Evolutionary conservation across 2,888 invertebrate species (phyloP).

Genomic region (Anoncus sp.): DNA sequence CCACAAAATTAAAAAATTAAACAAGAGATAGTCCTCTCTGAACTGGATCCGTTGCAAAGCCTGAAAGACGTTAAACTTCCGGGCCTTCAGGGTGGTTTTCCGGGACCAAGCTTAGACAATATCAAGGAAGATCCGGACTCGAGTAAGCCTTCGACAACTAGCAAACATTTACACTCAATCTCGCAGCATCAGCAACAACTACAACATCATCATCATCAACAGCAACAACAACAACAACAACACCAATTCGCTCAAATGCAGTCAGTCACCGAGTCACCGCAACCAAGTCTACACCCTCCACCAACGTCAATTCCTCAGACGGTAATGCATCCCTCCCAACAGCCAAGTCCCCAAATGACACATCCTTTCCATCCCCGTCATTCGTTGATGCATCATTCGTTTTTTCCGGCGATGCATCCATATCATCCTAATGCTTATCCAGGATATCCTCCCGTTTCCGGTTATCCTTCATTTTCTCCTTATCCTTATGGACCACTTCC

Average conservation of each 20-base stretch:
- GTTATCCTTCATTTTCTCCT: slow-evolving; percentile 83
- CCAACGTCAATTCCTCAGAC: slow-evolving; percentile 88
- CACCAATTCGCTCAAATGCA: slow-evolving; percentile 76
- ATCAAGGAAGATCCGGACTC: slow-evolving; percentile 90
- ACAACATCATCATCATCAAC: slow-evolving; percentile 64
- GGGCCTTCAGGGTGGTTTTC: slow-evolving; percentile 87
- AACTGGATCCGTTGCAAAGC: slow-evolving; percentile 88
- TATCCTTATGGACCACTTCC: slow-evolving; percentile 90
- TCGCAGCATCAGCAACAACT: slow-evolving; percentile 64
- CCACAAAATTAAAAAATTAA: slow-evolving; percentile 90
- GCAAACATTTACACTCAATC: slow-evolving; percentile 77
- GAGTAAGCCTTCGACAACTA: slow-evolving; percentile 79
- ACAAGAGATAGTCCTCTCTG: slow-evolving; percentile 86
- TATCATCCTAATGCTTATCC: slow-evolving; percentile 86
- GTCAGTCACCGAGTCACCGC: slow-evolving; percentile 79
- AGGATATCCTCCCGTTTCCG: slow-evolving; percentile 81
- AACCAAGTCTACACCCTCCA: slow-evolving; percentile 85
- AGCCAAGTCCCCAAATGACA: slow-evolving; percentile 87
- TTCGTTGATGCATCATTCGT: slow-evolving; percentile 88
- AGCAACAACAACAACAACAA: slow-evolving; percentile 57
- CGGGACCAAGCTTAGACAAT: slow-evolving; percentile 88
- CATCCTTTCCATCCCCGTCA: slow-evolving; percentile 91
- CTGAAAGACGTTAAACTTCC: slow-evolving; percentile 92
- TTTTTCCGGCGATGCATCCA: slow-evolving; percentile 89
- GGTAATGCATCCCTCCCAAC: slow-evolving; percentile 90